phyloP scores from a whole-genome alignment of 2,797 vertebrate species.

The Oryzias dopingdopingensis region DNA sequence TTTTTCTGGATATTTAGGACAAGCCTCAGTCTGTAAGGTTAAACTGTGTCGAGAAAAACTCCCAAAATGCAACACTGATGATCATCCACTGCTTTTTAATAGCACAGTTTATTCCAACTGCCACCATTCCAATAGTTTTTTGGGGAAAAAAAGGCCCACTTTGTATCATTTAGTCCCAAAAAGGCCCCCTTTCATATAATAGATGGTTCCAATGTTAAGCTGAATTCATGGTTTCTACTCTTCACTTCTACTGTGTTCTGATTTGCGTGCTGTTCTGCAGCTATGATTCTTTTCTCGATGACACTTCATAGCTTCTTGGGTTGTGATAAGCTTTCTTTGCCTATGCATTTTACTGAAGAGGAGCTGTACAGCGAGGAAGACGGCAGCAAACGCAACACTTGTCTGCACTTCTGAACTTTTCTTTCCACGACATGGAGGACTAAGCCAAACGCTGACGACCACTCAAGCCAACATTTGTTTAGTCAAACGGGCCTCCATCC shows the following conservation, averaged over 20 bases:
- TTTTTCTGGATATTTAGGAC: constrained; percentile 68
- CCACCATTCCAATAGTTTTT: no score
- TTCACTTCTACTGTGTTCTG: constrained; percentile 52
- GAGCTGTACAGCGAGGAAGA: constrained; percentile 49
- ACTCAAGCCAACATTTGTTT: constrained; percentile 81
- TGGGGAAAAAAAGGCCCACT: constrained; percentile 33
- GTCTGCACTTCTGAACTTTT: constrained; percentile 67
- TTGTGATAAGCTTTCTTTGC: constrained; percentile 62
- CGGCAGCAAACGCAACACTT: constrained; percentile 50
- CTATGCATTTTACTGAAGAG: constrained; percentile 56
- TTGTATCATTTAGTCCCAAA: constrained; percentile 66
- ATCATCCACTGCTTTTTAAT: constrained; percentile 24
- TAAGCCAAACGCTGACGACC: constrained; percentile 76
- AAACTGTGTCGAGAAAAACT: constrained; percentile 45
- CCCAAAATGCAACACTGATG: constrained; percentile 34
- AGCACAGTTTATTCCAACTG: no score
- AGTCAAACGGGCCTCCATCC: constrained; percentile 78
- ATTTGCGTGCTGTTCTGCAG: constrained; percentile 58
- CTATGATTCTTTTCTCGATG: constrained; percentile 50
- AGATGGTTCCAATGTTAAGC: constrained; percentile 39
- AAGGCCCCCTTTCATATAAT: constrained; percentile 41
- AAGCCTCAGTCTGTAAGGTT: constrained; percentile 54
- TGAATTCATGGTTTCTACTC: constrained; percentile 59
- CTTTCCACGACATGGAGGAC: constrained; percentile 62
- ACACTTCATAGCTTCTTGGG: constrained; percentile 60